Conservation (phyloP, 2,888 invertebrate genomes). For the Hyposoter didymator region DNA sequence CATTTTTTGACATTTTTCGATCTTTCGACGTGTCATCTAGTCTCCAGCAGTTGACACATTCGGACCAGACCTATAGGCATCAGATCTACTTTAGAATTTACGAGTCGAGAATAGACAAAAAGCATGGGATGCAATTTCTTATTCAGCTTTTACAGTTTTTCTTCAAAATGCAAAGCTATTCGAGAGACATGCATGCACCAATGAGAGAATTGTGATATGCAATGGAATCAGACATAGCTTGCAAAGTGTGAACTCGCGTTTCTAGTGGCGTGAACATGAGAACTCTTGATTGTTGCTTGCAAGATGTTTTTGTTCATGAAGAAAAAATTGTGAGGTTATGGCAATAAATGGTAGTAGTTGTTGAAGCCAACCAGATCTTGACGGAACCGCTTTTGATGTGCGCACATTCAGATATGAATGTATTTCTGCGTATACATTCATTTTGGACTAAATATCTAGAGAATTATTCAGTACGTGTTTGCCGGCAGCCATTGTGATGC, state of each 20-base stretch:
- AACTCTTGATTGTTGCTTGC: slow-evolving; percentile 33
- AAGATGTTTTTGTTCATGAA: slow-evolving; percentile 25
- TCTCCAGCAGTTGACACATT: slow-evolving; percentile 52
- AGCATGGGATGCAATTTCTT: not conserved
- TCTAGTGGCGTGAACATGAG: slow-evolving; percentile 26
- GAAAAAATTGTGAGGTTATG: slow-evolving; percentile 16
- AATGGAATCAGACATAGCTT: slow-evolving; percentile 20
- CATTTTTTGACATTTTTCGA: slow-evolving; percentile 14
- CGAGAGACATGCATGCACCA: not conserved
- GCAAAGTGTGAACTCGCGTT: slow-evolving; percentile 33
- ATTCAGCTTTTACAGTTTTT: not conserved
- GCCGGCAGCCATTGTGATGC: slow-evolving; percentile 74
- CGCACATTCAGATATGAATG: slow-evolving; percentile 29
- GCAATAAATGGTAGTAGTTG: slow-evolving; percentile 53
- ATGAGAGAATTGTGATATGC: slow-evolving; percentile 5
- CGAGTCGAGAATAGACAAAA: not conserved
- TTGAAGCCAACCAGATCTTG: slow-evolving; percentile 47
- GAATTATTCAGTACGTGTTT: slow-evolving; percentile 30
- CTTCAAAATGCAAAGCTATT: not conserved
- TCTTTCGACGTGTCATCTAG: slow-evolving; percentile 29
- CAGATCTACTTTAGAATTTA: slow-evolving; percentile 13
- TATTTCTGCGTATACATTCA: not conserved
- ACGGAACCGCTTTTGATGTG: slow-evolving; percentile 14
- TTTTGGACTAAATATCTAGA: not conserved
- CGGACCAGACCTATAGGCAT: not conserved